Evolutionary conservation across 2,797 vertebrate genomes (phyloP), one percentile per base, ranked within the genome.

Genomic region (Parambassis ranga): DNA sequence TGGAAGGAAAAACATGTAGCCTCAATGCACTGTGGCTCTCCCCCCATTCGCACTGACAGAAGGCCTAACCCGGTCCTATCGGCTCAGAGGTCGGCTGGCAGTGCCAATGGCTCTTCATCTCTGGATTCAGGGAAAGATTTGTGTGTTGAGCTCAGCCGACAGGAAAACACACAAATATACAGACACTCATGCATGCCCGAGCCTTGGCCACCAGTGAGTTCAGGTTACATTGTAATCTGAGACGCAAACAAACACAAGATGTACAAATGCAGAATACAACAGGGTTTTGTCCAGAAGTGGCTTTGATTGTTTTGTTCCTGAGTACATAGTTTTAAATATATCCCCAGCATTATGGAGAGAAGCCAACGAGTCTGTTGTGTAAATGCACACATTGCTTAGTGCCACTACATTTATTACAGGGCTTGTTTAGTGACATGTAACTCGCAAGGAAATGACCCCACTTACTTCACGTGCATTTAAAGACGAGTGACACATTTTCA

Each of bases 21-120:
- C 72, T 68, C 75, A 83, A 76, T 81, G 75, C 82, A 78, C 52
- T 51, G 18, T 70, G 76, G 65, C 74, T 75, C 39, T 65, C 23
- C 41, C 41, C 39, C 77, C 62, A 67, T 69, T 48, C 9, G 53
- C 72, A 41, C 77, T 62, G 43, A 78, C 78, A 79, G 62, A 80
- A 50, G 66, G 73, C 23, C 77, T 82, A 74, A 84, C 75, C 73
- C 39, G 4, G 3, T 81, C 74, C 63, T 80, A 64, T 82, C 72
- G 63, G 74, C 79, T 59, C 68, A 60, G 69, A 76, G 78, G 79
- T 79, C 53, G 43, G 15, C 38, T 60, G 65, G 72, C 62, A 59
- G 48, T 10, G 59, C 68, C 64, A 82, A 20, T 32, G 41, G 65
- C 50, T 48, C 65, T 66, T 74, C 65, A 61, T 71, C 50, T 71